A percentile compares a stretch with the other conserved stretches of the same genome.
These are phyloP conservation scores for Microtus oregoni DNA, from an alignment of 2,113 vertebrate genomes.

Conservation along the genomic window DNA sequence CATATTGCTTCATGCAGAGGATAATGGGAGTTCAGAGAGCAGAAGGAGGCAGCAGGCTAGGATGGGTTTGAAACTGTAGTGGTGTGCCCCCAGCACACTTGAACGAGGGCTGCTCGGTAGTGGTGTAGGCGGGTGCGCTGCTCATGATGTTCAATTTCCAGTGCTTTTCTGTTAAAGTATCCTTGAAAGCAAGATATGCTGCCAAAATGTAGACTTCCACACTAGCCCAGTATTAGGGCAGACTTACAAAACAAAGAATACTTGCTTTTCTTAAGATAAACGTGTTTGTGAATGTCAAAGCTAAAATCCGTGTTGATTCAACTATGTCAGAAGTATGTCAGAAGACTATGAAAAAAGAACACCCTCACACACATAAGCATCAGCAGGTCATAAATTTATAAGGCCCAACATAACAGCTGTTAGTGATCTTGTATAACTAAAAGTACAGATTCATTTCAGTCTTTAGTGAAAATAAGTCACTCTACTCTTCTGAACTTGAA, in stretches of 20 bases:
- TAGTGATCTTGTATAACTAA: neutral
- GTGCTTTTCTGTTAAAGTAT: neutral
- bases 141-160: neutral
- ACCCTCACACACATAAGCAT: neutral
- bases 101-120: no score
- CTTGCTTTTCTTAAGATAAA: neutral
- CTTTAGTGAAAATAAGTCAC: conserved; percentile 3
- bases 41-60: neutral
- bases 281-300: neutral
- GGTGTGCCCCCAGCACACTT: neutral
- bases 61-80: neutral
- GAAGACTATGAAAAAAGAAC: neutral
- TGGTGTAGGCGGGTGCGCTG: no score
- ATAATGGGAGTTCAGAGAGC: conserved; percentile 36
- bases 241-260: neutral
- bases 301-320: neutral
- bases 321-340: neutral
- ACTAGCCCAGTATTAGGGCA: neutral
- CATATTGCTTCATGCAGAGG: conserved; percentile 28
- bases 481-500: neutral
- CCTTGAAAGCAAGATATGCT: neutral
- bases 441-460: neutral
- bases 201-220: neutral
- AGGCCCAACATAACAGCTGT: neutral
- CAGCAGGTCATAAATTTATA: neutral